phyloP scores from a whole-genome alignment of 1,140 invertebrate species.

The Drosophila lacteicornis region DNA sequence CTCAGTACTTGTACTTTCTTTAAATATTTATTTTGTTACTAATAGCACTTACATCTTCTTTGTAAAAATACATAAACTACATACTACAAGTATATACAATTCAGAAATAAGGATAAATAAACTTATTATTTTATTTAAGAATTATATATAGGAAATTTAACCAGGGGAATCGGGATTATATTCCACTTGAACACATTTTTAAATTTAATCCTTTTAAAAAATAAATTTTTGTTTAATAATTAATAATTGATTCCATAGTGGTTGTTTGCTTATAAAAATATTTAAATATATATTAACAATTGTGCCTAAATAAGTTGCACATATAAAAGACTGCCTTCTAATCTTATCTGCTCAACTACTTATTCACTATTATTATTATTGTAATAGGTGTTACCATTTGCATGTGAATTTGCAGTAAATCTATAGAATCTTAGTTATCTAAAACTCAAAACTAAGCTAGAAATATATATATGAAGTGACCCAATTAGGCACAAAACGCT shows the following conservation, averaged over 20 bases:
- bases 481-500: constrained; percentile 4
- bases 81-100: too few relatives aligned
- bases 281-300: too few relatives aligned
- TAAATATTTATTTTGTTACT: constrained; percentile 13
- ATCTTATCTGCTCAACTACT: neutral
- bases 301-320: too few relatives aligned
- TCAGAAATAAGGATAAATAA: too few relatives aligned
- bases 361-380: neutral
- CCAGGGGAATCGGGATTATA: too few relatives aligned
- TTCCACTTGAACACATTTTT: too few relatives aligned
- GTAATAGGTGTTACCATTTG: neutral
- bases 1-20: constrained; percentile 24
- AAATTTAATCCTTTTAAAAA: too few relatives aligned
- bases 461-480: constrained; percentile 4
- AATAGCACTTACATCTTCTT: neutral
- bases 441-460: neutral
- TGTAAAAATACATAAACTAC: neutral
- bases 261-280: too few relatives aligned
- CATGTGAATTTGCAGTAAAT: neutral
- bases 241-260: too few relatives aligned
- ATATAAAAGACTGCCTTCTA: neutral
- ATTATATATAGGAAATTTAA: too few relatives aligned
- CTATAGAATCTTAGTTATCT: constrained; percentile 1
- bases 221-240: too few relatives aligned
- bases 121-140: too few relatives aligned